A percentile compares a stretch with the other conserved stretches of the same genome.
Evolutionary conservation across 2,888 invertebrate species (phyloP).

Genomic region (Leptopilina myrica): DNA sequence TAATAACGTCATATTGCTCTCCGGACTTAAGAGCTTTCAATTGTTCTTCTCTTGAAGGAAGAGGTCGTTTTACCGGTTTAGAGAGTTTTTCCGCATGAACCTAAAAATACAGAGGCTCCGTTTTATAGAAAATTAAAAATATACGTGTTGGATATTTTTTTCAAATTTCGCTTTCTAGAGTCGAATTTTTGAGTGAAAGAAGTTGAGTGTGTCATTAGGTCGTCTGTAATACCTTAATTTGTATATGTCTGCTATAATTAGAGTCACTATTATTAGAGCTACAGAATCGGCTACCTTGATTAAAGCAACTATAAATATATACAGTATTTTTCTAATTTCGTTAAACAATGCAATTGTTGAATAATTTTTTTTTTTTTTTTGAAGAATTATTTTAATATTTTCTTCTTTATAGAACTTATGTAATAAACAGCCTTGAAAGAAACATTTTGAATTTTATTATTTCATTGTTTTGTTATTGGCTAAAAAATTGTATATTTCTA

Average conservation of each 20-base stretch:
- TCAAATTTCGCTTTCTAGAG: not conserved
- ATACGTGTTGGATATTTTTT: not conserved
- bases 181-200: slow-evolving; percentile 1
- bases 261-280: slow-evolving; percentile 17
- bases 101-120: slow-evolving; percentile 53
- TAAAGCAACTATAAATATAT: slow-evolving; percentile 26
- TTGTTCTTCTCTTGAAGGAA: slow-evolving; percentile 89
- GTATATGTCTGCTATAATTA: slow-evolving; percentile 28
- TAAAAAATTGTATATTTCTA: too few species aligned
- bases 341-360: not conserved
- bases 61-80: slow-evolving; percentile 81
- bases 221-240: slow-evolving; percentile 26
- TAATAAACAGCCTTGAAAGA: too few species aligned
- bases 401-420: too few species aligned
- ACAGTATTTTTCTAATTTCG: not conserved
- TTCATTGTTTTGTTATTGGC: too few species aligned
- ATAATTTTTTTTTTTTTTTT: slow-evolving; percentile 7
- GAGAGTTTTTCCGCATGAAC: slow-evolving; percentile 68
- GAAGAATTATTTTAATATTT: not conserved
- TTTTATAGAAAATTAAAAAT: too few species aligned
- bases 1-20: slow-evolving; percentile 91
- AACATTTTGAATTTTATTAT: too few species aligned
- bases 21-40: slow-evolving; percentile 87
- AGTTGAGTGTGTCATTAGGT: slow-evolving; percentile 25
- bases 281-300: slow-evolving; percentile 28